phyloP scores from a whole-genome alignment of 1,140 invertebrate species.

The Copidosoma floridanum region DNA sequence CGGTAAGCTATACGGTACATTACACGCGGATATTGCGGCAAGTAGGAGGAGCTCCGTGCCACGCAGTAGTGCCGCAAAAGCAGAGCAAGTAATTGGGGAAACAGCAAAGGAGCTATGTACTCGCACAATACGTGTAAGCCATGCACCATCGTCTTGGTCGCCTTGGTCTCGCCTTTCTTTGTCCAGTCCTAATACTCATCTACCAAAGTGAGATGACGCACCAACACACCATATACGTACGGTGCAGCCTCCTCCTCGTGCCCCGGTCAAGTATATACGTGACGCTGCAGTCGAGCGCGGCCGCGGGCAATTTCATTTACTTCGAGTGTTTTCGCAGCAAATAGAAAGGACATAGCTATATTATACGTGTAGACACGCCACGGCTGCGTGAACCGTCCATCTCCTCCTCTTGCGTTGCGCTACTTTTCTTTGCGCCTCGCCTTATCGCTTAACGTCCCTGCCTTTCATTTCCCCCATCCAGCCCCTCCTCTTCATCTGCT shows the following conservation, averaged over 20 bases:
- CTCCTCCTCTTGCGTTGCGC: neutral
- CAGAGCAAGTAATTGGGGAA: too few species aligned
- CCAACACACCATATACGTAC: neutral
- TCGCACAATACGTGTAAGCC: neutral
- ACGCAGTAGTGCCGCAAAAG: too few species aligned
- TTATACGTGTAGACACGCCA: neutral
- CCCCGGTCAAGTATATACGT: conserved; percentile 9
- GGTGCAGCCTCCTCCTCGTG: too few species aligned
- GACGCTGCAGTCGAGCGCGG: neutral
- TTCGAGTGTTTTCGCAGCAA: conserved; percentile 15
- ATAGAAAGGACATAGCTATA: conserved; percentile 7
- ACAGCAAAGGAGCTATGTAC: neutral
- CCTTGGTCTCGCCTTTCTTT: conserved; percentile 17
- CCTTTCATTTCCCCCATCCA: conserved; percentile 4
- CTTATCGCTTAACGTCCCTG: neutral
- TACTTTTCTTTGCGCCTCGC: conserved; percentile 1
- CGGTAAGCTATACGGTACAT: too few species aligned
- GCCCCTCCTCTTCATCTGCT: neutral
- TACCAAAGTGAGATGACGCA: conserved; percentile 1
- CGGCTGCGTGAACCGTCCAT: neutral
- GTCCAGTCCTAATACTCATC: too few species aligned
- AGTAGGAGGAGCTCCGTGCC: too few species aligned
- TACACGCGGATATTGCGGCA: too few species aligned
- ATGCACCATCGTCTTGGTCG: too few species aligned
- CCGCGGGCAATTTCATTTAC: conserved; percentile 26